A percentile compares a stretch with the other conserved stretches of the same genome.
These are phyloP conservation scores for Chymomyza costata DNA, from an alignment of 1,140 invertebrate genomes.

Conservation along the genomic window DNA sequence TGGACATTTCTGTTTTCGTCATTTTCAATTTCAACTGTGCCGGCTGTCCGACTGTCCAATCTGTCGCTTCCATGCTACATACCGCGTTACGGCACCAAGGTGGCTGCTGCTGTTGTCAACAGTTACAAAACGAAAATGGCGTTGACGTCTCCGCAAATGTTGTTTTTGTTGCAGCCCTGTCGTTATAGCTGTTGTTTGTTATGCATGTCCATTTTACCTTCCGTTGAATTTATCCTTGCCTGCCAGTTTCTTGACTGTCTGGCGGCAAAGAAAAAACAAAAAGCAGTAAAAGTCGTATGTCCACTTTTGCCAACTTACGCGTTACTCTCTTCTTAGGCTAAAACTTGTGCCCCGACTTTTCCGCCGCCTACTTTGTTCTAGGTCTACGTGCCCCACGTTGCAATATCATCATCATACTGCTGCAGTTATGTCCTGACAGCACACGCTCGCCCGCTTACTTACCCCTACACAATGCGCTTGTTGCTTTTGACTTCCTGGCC, in stretches of 20 bases:
- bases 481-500: constrained; percentile 44
- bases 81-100: not conserved
- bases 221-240: constrained; percentile 6
- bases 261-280: constrained; percentile 20
- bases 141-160: constrained; percentile 50
- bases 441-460: constrained; percentile 3
- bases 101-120: constrained; percentile 44
- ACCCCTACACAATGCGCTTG: constrained; percentile 38
- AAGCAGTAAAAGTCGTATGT: constrained; percentile 26
- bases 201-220: constrained; percentile 30
- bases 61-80: constrained; percentile 23
- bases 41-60: constrained; percentile 13
- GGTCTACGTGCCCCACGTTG: constrained; percentile 50
- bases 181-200: constrained; percentile 35
- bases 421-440: no score
- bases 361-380: constrained; percentile 7
- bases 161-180: not conserved
- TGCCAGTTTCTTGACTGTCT: constrained; percentile 2
- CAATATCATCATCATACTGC: no score
- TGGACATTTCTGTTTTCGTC: constrained; percentile 35
- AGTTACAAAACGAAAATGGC: constrained; percentile 61
- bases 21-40: constrained; percentile 43
- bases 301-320: constrained; percentile 16
- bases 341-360: constrained; percentile 9
- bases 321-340: constrained; percentile 17